Percentiles rank a stretch among this genome's conserved stretches.
phyloP scores from a whole-genome alignment of 2,888 invertebrate species.

The Standfussiana lucernea region DNA sequence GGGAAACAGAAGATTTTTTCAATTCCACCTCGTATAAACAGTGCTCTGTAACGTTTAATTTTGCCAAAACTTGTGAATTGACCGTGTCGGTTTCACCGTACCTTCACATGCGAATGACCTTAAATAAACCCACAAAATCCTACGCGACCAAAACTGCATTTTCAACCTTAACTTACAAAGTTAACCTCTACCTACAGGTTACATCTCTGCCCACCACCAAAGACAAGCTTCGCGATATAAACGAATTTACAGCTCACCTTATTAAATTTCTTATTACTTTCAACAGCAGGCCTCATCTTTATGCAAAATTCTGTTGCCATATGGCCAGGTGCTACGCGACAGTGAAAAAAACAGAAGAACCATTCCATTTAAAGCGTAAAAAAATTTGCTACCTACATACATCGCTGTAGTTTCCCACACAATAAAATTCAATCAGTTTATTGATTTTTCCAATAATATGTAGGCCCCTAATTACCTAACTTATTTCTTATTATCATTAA shows the following conservation, averaged over 20 bases:
- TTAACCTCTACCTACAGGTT: constrained; percentile 12
- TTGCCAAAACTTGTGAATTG: no score
- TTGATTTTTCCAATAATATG: not conserved
- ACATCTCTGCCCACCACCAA: constrained; percentile 40
- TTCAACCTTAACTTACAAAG: constrained; percentile 14
- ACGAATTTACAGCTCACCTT: constrained; percentile 64
- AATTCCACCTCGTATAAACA: no score
- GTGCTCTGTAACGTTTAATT: no score
- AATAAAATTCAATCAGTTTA: not conserved
- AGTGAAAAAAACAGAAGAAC: constrained; percentile 15
- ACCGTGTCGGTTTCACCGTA: not conserved
- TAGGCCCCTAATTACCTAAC: not conserved
- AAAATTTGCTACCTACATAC: not conserved
- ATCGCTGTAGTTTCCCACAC: not conserved
- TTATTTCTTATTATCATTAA: not conserved
- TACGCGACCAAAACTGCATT: not conserved
- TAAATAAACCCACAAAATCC: not conserved
- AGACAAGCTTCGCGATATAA: constrained; percentile 56
- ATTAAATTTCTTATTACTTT: constrained; percentile 66
- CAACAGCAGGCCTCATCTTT: constrained; percentile 63
- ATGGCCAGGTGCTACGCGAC: constrained; percentile 36
- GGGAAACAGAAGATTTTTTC: no score
- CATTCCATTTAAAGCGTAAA: not conserved
- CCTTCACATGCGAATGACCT: not conserved
- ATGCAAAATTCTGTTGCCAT: constrained; percentile 64